Percentiles rank a stretch among this genome's conserved stretches.
Conservation (phyloP, 2,113 vertebrate genomes). For the Eclectus roratus region DNA sequence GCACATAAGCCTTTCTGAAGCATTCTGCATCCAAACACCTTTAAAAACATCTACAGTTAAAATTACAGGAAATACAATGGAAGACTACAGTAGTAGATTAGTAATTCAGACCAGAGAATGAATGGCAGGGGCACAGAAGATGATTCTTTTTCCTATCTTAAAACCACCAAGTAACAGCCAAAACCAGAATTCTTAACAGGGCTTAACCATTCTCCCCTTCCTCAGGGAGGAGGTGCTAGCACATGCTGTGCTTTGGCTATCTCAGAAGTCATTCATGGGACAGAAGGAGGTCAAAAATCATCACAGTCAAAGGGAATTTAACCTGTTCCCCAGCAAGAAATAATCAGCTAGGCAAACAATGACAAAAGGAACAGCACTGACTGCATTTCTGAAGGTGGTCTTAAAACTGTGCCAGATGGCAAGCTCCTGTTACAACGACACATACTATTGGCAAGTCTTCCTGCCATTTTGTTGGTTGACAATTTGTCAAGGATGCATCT, state of each 20-base stretch:
- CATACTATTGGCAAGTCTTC: not conserved
- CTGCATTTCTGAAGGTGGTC: not conserved
- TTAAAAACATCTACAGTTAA: conserved; percentile 25
- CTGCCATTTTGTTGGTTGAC: not conserved
- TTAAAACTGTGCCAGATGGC: not conserved
- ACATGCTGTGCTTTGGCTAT: not conserved
- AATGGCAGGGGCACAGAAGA: not conserved
- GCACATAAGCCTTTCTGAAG: not conserved
- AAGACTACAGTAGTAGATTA: not conserved
- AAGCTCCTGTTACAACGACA: not conserved
- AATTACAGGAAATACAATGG: conserved; percentile 33
- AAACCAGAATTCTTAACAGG: not conserved
- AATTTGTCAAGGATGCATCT: not conserved
- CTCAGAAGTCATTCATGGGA: not conserved
- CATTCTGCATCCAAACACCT: conserved; percentile 14
- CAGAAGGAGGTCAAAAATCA: not conserved
- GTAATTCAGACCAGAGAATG: not conserved
- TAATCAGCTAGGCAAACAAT: not conserved
- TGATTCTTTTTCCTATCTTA: not conserved
- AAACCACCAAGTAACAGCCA: not conserved
- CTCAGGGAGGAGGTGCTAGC: not conserved
- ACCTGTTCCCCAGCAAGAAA: not conserved
- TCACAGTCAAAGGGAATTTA: not conserved
- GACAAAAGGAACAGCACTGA: not conserved
- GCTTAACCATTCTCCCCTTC: not conserved